A percentile compares a stretch with the other conserved stretches of the same genome.
Evolutionary conservation across 1,140 invertebrate species (phyloP).

Genomic region (Nautilus pompilius): DNA sequence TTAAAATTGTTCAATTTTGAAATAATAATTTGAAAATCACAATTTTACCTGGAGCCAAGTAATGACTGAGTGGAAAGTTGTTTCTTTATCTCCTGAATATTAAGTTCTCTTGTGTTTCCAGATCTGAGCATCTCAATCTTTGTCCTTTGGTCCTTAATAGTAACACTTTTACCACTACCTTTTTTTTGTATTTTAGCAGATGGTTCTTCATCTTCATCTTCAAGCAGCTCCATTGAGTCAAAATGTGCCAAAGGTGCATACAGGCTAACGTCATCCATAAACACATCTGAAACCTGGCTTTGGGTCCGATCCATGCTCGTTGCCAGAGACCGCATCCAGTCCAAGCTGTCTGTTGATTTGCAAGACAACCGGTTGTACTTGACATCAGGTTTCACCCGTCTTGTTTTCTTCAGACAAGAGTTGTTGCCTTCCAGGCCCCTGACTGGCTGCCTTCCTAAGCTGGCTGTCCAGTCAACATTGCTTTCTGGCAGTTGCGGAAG

Average conservation of each 20-base stretch:
- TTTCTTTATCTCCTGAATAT: neutral
- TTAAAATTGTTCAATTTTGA: no score
- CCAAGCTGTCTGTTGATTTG: conserved; percentile 34
- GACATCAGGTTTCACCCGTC: neutral
- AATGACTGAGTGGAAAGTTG: neutral
- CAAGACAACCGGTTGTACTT: conserved; percentile 21
- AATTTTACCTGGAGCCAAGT: neutral
- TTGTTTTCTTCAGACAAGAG: neutral
- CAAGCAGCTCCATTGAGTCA: conserved; percentile 33
- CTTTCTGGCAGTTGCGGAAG: neutral
- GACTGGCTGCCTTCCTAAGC: neutral
- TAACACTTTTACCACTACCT: no score
- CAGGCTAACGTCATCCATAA: conserved; percentile 30
- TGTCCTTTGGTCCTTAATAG: no score
- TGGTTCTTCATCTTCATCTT: neutral
- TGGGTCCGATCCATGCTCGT: conserved; percentile 27
- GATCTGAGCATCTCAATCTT: no score
- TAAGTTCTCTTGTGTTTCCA: no score
- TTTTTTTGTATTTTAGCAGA: no score
- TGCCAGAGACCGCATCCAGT: conserved; percentile 24
- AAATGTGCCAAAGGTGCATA: conserved; percentile 32
- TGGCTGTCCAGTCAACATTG: neutral
- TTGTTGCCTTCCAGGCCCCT: neutral
- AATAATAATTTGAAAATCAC: no score
- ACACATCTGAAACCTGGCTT: conserved; percentile 27